A percentile compares a stretch with the other conserved stretches of the same genome.
These are phyloP conservation scores for Eulemur macaco DNA, from an alignment of 2,113 vertebrate genomes.

Conservation along the genomic window DNA sequence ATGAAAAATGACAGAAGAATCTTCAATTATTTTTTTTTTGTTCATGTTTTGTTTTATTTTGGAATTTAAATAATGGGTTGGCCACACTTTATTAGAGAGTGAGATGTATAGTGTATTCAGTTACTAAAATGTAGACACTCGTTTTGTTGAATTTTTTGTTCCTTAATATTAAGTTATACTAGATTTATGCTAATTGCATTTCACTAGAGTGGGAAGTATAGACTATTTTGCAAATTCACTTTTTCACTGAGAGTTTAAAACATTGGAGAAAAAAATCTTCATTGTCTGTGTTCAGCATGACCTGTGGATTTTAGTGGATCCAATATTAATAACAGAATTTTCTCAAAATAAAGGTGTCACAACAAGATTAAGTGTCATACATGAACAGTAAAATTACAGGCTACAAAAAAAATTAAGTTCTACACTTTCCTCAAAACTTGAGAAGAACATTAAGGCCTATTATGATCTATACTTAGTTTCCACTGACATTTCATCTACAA, in stretches of 20 bases:
- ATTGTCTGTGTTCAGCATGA: not conserved
- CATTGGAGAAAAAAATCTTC: not conserved
- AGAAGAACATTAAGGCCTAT: not conserved
- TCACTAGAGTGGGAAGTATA: not conserved
- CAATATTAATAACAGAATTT: not conserved
- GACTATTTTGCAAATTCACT: not conserved
- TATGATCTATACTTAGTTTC: not conserved
- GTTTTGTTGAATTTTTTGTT: not conserved
- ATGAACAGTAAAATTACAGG: not conserved
- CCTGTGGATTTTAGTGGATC: not conserved
- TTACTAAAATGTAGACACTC: not conserved
- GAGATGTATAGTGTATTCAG: not conserved
- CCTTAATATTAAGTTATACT: not conserved
- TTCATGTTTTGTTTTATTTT: not conserved
- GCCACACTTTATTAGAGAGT: not conserved
- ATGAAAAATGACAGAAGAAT: not conserved
- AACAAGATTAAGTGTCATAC: not conserved
- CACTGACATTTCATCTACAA: not conserved
- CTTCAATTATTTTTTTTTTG: not conserved
- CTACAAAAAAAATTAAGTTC: not conserved
- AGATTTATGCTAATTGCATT: not conserved
- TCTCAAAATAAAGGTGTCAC: not conserved
- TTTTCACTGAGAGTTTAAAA: not conserved
- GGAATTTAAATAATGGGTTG: not conserved
- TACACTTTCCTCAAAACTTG: not conserved